Conservation (phyloP, 2,888 invertebrate genomes). For the Nematopogon swammerdamellus region DNA sequence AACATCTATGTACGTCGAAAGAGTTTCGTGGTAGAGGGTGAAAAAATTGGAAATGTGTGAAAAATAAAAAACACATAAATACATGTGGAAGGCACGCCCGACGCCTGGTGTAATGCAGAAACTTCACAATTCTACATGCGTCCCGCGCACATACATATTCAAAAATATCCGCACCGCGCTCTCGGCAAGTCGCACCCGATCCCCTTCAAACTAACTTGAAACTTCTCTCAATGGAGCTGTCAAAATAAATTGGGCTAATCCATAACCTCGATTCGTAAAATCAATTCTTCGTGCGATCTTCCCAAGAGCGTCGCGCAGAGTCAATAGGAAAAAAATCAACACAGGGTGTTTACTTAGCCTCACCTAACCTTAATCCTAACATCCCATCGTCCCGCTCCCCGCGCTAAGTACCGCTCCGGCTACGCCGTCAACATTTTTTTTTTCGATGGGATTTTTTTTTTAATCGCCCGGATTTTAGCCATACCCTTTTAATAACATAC, state of each 20-base stretch:
- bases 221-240: no score
- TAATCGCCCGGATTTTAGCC: constrained; percentile 1
- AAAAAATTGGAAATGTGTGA: neutral
- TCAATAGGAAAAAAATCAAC: constrained; percentile 16
- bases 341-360: constrained; percentile 42
- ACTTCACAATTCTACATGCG: neutral
- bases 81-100: neutral
- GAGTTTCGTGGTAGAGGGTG: no score
- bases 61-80: neutral
- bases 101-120: neutral
- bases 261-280: no score
- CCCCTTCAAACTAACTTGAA: no score
- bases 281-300: no score
- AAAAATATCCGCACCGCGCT: no score
- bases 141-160: neutral
- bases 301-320: no score
- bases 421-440: neutral
- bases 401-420: neutral
- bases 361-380: constrained; percentile 23
- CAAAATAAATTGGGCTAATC: no score
- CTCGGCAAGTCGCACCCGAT: no score
- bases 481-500: neutral
- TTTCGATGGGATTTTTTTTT: neutral
- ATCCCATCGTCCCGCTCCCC: constrained; percentile 2
- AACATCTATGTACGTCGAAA: no score